Conservation (phyloP, 2,888 invertebrate species). For the Polydrusus cervinus region DNA sequence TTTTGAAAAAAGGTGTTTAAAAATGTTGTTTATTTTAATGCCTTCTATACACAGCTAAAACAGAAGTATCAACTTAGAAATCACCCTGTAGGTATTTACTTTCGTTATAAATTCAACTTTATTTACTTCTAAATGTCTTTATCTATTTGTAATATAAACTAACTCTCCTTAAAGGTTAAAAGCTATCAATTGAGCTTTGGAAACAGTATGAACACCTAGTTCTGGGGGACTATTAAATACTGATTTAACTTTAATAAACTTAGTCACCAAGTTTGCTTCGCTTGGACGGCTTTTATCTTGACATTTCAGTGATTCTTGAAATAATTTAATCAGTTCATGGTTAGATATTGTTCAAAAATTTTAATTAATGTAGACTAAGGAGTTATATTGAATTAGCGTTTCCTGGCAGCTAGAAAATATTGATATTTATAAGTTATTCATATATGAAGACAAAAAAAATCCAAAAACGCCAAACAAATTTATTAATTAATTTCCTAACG, state of each 20-base stretch:
- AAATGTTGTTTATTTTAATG: too few species aligned
- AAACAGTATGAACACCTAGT: slow-evolving; percentile 3
- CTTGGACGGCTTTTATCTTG: not conserved
- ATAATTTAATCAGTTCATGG: not conserved
- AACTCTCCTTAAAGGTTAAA: not conserved
- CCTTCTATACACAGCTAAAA: too few species aligned
- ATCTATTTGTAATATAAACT: not conserved
- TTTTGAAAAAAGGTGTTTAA: too few species aligned
- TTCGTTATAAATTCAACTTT: not conserved
- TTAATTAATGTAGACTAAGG: too few species aligned
- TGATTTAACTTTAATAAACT: slow-evolving; percentile 7
- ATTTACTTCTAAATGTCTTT: not conserved
- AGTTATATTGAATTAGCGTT: too few species aligned
- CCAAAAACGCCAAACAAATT: too few species aligned
- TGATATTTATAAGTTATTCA: too few species aligned
- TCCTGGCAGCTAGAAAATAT: too few species aligned
- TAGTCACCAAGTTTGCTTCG: not conserved
- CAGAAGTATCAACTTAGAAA: too few species aligned
- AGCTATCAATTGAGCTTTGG: slow-evolving; percentile 7
- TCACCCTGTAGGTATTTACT: too few species aligned
- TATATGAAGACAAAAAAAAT: too few species aligned
- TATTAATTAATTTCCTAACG: too few species aligned
- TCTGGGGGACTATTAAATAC: slow-evolving; percentile 3
- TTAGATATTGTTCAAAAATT: not conserved
- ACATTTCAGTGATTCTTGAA: not conserved